phyloP scores from a whole-genome alignment of 2,888 invertebrate species.

The Sisyra terminalis region DNA sequence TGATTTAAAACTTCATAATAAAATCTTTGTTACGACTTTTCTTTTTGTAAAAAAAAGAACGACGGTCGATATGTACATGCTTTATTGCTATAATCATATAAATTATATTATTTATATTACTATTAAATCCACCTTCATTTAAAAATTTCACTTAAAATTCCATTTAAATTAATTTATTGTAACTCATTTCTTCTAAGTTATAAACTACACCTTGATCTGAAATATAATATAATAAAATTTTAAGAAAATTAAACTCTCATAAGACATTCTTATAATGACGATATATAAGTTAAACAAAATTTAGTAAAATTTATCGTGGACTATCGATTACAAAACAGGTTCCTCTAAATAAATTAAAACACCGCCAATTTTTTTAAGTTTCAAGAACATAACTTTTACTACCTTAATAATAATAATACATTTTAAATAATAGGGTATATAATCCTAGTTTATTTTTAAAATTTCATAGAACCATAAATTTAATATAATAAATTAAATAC shows the following conservation, averaged over 20 bases:
- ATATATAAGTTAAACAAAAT: no score
- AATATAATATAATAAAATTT: constrained; percentile 30
- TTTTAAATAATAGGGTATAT: constrained; percentile 56
- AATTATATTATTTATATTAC: constrained; percentile 37
- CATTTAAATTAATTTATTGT: constrained; percentile 29
- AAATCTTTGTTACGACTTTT: constrained; percentile 77
- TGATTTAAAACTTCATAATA: no score
- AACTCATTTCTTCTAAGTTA: constrained; percentile 45
- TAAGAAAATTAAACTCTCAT: constrained; percentile 31
- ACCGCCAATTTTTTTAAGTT: constrained; percentile 55
- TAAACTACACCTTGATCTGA: constrained; percentile 58
- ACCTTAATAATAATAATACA: constrained; percentile 43
- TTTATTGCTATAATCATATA: constrained; percentile 44
- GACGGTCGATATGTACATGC: constrained; percentile 70
- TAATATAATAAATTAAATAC: constrained; percentile 22
- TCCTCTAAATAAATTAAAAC: constrained; percentile 54
- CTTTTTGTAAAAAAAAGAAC: constrained; percentile 46
- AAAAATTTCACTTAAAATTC: constrained; percentile 31
- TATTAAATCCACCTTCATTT: constrained; percentile 47
- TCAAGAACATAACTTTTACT: constrained; percentile 41
- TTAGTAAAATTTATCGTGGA: no score
- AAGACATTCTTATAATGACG: constrained; percentile 28
- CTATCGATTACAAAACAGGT: constrained; percentile 50
- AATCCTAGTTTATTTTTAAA: constrained; percentile 41
- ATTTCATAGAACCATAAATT: constrained; percentile 28